Percentiles rank a stretch among this genome's conserved stretches.
phyloP scores from a whole-genome alignment of 2,888 invertebrate genomes.

The Campoletis raptor region DNA sequence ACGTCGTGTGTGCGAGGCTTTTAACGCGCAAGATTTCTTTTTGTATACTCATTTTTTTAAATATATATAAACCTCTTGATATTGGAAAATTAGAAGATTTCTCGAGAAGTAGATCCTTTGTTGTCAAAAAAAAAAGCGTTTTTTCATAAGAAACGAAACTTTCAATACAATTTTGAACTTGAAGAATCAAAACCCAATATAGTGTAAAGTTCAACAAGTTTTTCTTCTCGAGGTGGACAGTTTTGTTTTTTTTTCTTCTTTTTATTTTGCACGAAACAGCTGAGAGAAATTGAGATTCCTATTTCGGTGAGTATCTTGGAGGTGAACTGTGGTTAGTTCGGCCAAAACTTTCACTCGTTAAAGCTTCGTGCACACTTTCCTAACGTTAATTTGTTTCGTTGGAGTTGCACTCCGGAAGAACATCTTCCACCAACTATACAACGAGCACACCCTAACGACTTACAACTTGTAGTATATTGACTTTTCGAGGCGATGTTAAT shows the following conservation, averaged over 20 bases:
- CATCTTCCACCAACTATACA: conserved; percentile 11
- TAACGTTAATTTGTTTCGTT: conserved; percentile 57
- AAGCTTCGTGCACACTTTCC: conserved; percentile 42
- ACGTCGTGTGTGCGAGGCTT: not conserved
- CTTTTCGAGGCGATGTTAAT: conserved; percentile 16
- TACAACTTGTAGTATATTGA: conserved; percentile 6
- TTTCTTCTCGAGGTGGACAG: conserved; percentile 22
- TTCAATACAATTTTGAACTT: not conserved
- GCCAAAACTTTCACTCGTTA: conserved; percentile 51
- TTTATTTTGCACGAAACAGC: conserved; percentile 16
- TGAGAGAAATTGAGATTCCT: conserved; percentile 45
- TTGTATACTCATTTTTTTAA: not conserved
- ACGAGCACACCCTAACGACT: conserved; percentile 8
- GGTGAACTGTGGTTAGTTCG: conserved; percentile 24
- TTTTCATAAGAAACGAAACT: not conserved
- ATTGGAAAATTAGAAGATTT: not conserved
- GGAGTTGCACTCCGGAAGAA: conserved; percentile 27
- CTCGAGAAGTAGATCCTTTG: not conserved
- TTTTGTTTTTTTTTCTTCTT: conserved; percentile 13
- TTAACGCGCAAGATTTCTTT: not conserved
- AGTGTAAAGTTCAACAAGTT: conserved; percentile 49
- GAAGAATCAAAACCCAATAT: conserved; percentile 23
- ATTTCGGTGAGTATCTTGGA: conserved; percentile 32
- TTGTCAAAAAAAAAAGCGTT: not conserved
- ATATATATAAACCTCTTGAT: not conserved